Evolutionary conservation across 2,888 invertebrate species (phyloP).

Genomic region (Drosophila limbata): DNA sequence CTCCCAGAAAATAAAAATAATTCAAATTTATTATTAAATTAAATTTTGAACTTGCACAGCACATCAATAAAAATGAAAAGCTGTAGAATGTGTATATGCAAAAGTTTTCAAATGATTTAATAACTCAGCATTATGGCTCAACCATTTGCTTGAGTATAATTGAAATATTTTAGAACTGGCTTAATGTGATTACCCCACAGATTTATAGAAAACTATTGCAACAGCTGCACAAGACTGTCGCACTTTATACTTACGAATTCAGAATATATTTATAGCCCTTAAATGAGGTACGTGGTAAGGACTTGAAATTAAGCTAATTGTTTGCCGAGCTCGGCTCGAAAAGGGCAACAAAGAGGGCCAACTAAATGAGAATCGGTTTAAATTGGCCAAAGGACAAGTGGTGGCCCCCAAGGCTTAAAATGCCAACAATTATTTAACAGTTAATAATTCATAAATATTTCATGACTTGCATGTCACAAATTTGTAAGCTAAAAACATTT

Average conservation of each 20-base stretch:
- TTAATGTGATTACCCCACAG: neutral
- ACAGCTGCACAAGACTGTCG: constrained; percentile 34
- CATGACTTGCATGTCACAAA: constrained; percentile 72
- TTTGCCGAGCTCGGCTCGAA: constrained; percentile 27
- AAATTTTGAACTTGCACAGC: too few relatives aligned
- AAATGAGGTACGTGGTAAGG: constrained; percentile 26
- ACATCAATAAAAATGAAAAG: too few relatives aligned
- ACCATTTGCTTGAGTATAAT: neutral
- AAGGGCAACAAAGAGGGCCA: constrained; percentile 6
- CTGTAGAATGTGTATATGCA: neutral
- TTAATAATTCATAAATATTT: constrained; percentile 62
- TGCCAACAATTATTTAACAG: constrained; percentile 71
- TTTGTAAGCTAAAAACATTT: constrained; percentile 55
- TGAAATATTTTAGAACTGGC: neutral
- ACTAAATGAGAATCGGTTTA: constrained; percentile 22
- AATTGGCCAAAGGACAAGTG: constrained; percentile 9
- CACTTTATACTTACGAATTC: constrained; percentile 1
- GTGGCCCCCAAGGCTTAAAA: constrained; percentile 36
- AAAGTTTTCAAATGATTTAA: neutral
- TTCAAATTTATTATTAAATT: too few relatives aligned
- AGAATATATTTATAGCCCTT: constrained; percentile 3
- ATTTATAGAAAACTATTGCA: constrained; percentile 19
- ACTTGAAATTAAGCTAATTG: constrained; percentile 65
- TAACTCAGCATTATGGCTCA: neutral
- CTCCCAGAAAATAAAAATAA: too few relatives aligned